Base-by-base conservation (phyloP, 2,113 vertebrate genomes). In the Sakesphorus luctuosus region DNA sequence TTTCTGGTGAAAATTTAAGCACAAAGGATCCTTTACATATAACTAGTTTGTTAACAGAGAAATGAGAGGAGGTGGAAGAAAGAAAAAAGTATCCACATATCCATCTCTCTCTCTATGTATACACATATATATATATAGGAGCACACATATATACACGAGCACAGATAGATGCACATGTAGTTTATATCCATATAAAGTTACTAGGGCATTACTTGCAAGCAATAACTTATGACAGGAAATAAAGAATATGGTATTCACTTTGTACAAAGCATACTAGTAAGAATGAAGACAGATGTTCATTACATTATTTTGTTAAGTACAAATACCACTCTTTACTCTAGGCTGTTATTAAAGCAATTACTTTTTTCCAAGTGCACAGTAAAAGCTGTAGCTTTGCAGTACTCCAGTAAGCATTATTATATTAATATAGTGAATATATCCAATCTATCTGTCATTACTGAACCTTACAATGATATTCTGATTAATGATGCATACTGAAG, bases 401-500 rank as follows among this genome's bases (percentile, higher is more conserved):
- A 91, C 31, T 46, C 49, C 25, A 61, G 38, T 25, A 28, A 69
- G 23, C 38, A 63, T 89, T 93, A 94, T 72, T 96, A 78, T 47
- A 89, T 92, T 96, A 97, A 80, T 97, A 93, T 71, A 95, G 82
- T 84, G 76, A 96, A 95, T 78, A 95, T 94, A 87, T 33, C 53
- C 10, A 31, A 84, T 76, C 74, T 95, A 82, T 88, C 33, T 61
- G 75, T 95, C 90, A 83, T 93, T 96, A 93, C 53, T 88, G 80
- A 90, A 87, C 62, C 91, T 95, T 84, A 93, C 90, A 96, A 95
- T 92, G 61, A 94, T 97, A 92, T 79, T 90, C 94, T 97, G 97
- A 97, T 98, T 97, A 97, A 97, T 95, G 95, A 93, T 86, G 80
- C 71, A 59, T 88, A 49, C 58, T 95, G 50, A 63, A 91, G 83